Evolutionary conservation across 2,888 invertebrate species (phyloP), one percentile per base, ranked within the genome.

Genomic region (Drosophila flavopinicola): DNA sequence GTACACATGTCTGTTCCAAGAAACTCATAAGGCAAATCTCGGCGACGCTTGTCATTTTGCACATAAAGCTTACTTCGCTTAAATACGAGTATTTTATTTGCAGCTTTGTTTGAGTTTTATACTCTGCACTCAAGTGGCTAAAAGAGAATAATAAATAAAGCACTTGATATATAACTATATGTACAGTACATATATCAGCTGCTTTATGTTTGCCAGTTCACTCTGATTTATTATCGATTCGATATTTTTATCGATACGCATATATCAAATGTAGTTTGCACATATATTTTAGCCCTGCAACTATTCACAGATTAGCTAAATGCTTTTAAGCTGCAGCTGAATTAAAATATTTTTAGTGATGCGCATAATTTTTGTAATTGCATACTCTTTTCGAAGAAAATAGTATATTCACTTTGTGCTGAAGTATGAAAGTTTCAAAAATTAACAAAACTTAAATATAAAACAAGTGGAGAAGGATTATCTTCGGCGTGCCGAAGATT

Each of bases 21-120:
- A 32, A 61, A 44, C 44, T 63, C 57, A 66, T 68, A 68, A 61
- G 66, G 57, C 69, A 87, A 87, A 80, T 87, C 85, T 74, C 66
- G 67, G 67, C 58, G 65, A 56, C 60, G 69, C 75, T 80, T 80
- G 75, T 67, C 66, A 77, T 87, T 67, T 68, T 76, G 79, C 77
- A 66, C 84, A 84, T 84, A 56, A 58, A 69, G 49, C 61, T 41
- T 60, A 49, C 33, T 57, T 73, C 45, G 30, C 59, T 65, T 59
- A 75, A 73, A 66, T 57, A 20, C 51, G 44, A 51, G 52, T 53
- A 53, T 75, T 71, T 78, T 74, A 60, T 79, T 58, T 58, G 45
- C 56, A 56, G 60, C 77, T 71, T 60, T 75, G 33, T 64, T 54
- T 72, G 51, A 57, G 58, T 57, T 52, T 39, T 48, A 56, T 77